Base-by-base conservation (phyloP, 92 coral and sea anemone genomes). In the Porites cylindrica region DNA sequence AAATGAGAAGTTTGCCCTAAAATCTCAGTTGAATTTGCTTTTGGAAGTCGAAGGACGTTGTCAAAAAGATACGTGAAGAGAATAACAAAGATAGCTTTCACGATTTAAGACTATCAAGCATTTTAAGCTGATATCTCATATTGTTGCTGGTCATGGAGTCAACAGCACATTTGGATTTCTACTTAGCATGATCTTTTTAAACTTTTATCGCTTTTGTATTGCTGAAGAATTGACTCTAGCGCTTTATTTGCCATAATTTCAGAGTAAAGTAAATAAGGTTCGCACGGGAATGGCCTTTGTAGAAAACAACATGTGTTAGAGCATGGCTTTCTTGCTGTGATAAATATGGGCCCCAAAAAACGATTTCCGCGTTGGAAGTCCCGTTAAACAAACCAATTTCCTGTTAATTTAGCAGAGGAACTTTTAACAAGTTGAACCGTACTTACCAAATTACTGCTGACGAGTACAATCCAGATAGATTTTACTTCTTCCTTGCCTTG, bases 361-460 rank as follows among this genome's bases (percentile, higher is more conserved):
- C 67, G 58, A 68, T 81, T 53, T 43, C 51, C 32, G 51, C 14
- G 19, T 66, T 9, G 13, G 69, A 70, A 17, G 70, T 82, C 78
- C 26, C 18, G 1, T 19, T 24, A 18, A 26, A 52, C 29, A 51
- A 26, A 26, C 18, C 56, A 18, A 70, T 69, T 70, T 71, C 78
- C 86, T 58, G 76, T 81, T 56, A 51, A 63, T 65, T 11, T 19
- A 16, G 13, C 43, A 11, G 17, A 32, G 13, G 51, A 10, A 61
- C 69, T 61, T 21, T 77, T 62, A 21, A 23, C 38, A 32, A 20
- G 17, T 54, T 23, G 51, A 10, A 69, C 51, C 51, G 14, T 67
- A 23, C 84, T 80, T 66, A 80, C 84, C 84, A 47, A 50, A 63
- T 38, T 70, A 70, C n/a, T 19, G 18, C 2, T 24, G 18, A 21